Base-by-base conservation (phyloP, 2,113 vertebrate genomes). In the Zosterops borbonicus region DNA sequence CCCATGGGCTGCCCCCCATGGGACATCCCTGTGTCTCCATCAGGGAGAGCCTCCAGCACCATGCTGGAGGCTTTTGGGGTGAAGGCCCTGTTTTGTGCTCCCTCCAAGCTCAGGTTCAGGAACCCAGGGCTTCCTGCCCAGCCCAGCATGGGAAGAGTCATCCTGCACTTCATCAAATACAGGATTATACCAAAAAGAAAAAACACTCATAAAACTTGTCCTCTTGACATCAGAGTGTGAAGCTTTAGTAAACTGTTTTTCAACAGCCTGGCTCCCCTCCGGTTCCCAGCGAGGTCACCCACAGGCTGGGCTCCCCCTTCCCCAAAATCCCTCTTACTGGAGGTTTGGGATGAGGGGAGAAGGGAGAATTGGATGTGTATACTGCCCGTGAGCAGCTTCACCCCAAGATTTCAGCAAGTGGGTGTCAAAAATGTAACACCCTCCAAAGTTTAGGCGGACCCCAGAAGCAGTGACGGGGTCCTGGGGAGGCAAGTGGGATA, bases 181-280 rank as follows among this genome's bases (percentile, higher is more conserved):
- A 22, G 67, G 56, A 68, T 84, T 44, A 24, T 23, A 52, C n/a
- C 74, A 87, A 78, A 87, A 81, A 84, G 44, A 68, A 69, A 63
- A 73, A 83, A 19, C n/a, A 53, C 29, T 52, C 27, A 9, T 70
- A 76, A 73, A 94, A 71, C 17, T 83, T 88, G 86, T 87, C 92
- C 95, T 92, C 60, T 91, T 91, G 90, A 92, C 95, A 92, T 83
- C 39, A 12, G 52, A 92, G 93, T 46, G 89, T 81, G 75, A 87
- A 22, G 63, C 63, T 91, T 92, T 46, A 68, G 83, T 82, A 91
- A 96, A 92, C 58, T 79, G 78, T 52, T 88, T 90, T 46, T 53
- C 9, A 16, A 69, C 74, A 80, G 37, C 65, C 71, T 37, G 17
- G 25, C 71, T 95, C 53, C 60, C 41, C 74, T 89, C 76, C 0